Evolutionary conservation across 2,113 vertebrate genomes (phyloP), one percentile per base, ranked within the genome.

Genomic region (Petroica traversi): DNA sequence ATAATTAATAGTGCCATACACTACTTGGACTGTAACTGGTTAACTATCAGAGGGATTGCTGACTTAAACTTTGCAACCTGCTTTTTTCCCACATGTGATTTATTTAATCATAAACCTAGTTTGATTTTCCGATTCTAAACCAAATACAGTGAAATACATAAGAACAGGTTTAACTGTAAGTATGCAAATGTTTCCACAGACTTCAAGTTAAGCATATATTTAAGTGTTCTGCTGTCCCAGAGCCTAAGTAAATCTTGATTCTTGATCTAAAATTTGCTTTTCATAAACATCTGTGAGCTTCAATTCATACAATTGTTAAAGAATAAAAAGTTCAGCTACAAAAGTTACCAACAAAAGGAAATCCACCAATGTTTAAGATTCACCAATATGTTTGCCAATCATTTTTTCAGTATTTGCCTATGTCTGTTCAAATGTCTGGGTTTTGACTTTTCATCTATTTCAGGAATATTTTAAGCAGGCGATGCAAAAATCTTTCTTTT

Each of bases 361-460:
- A 94, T 94, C 80, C 78, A 69, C 25, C 26, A 48, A 2, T 95
- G 46, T 94, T 95, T 96, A 81, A 89, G 93, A 95, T 85, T 91
- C 91, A 79, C 62, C 84, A 76, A 91, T 69, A 87, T 93, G 58
- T 95, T 96, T 97, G 94, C 85, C 94, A 93, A 82, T 92, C 52
- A 77, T 92, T 96, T 96, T 93, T 89, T 95, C 71, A 76, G 84
- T 94, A 88, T 96, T 94, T 96, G 62, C 75, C 63, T 22, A 43
- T 54, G 81, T 96, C 87, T 97, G 89, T 93, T 95, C 77, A 95
- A 93, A 94, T 94, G 94, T 94, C 95, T 96, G 63, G 76, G 54
- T 63, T 94, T 66, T 85, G 87, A 83, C 46, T 96, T 97, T 94
- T 93, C 93, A 92, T 91, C 88, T 95, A 62, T 94, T 94, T 94